Evolutionary conservation across 2,888 invertebrate genomes (phyloP).

Genomic region (Portevinia maculata): DNA sequence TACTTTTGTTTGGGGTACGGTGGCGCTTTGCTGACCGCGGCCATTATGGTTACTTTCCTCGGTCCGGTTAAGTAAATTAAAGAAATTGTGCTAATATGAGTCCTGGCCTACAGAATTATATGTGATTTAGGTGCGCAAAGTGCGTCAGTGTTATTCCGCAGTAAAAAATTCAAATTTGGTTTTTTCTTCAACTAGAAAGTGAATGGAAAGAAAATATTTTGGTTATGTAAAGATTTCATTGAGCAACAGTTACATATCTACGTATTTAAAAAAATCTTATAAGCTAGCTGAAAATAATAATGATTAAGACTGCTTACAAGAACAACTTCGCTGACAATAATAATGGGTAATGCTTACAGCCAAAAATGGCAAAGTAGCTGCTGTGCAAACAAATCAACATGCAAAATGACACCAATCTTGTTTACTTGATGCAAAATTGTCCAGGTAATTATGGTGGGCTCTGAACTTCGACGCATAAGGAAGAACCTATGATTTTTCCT

Average conservation of each 20-base stretch:
- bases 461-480: too few relatives aligned
- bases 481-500: too few relatives aligned
- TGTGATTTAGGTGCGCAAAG: constrained; percentile 40
- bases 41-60: constrained; percentile 20
- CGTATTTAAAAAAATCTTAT: constrained; percentile 12
- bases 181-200: constrained; percentile 70
- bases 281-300: constrained; percentile 7
- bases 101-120: constrained; percentile 38
- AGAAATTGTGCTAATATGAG: constrained; percentile 9
- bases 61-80: constrained; percentile 26
- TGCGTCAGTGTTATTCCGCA: constrained; percentile 44
- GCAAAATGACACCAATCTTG: too few relatives aligned
- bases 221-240: constrained; percentile 59
- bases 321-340: background rate
- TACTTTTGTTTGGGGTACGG: constrained; percentile 61
- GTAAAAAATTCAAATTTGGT: constrained; percentile 45
- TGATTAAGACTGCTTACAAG: background rate
- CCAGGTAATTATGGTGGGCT: too few relatives aligned
- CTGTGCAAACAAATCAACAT: too few relatives aligned
- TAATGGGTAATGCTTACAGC: too few relatives aligned
- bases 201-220: constrained; percentile 71
- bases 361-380: too few relatives aligned
- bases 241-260: background rate
- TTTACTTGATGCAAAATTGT: too few relatives aligned
- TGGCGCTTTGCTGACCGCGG: constrained; percentile 37